Evolutionary conservation across 2,888 invertebrate genomes (phyloP), one percentile per base, ranked within the genome.

Genomic region (Perizoma flavofasciatum): DNA sequence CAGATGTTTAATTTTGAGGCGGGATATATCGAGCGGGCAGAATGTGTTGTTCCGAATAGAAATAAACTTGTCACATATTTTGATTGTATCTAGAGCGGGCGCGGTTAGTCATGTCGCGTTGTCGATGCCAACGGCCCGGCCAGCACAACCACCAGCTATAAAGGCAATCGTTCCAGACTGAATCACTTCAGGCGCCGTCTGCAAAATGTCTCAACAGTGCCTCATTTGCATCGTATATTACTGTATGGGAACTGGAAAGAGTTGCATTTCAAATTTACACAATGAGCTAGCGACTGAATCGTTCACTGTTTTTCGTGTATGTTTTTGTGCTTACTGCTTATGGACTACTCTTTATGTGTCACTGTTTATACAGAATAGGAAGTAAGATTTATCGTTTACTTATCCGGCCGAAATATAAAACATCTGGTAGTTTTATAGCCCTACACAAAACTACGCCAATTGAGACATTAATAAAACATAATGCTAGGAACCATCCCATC

Each of bases 61-160:
- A 92, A 92, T 92, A 92, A 90, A 91, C 89, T 89, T 91, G 92
- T 92, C 92, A 89, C 90, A 89, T 91, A 91, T 89, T 90, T 89
- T 90, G 92, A 91, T 91, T 90, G 89, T 91, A 91, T 91, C 88
- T 91, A 90, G 90, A 91, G 89, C 92, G 88, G 81, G 85, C 82
- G 83, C 80, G 90, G 91, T 91, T 91, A 91, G 91, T 92, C 92
- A 91, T 86, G 82, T 82, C 79, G 85, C 81, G 84, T 74, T 85
- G 82, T 78, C 82, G 89, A 88, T 90, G 92, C 92, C 92, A 92
- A 89, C 91, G 90, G 78, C 88, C 88, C 86, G 85, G 83, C 80
- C 79, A 81, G 71, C 71, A 73, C 76, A 72, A 49, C 63, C 78
- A 79, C 81, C 83, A 78, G 82, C 89, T 90, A 89, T 89, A 91